These are phyloP conservation scores for Schizopygopsis pylzovi DNA, from an alignment of 2,797 vertebrate species.

Conservation along the genomic window DNA sequence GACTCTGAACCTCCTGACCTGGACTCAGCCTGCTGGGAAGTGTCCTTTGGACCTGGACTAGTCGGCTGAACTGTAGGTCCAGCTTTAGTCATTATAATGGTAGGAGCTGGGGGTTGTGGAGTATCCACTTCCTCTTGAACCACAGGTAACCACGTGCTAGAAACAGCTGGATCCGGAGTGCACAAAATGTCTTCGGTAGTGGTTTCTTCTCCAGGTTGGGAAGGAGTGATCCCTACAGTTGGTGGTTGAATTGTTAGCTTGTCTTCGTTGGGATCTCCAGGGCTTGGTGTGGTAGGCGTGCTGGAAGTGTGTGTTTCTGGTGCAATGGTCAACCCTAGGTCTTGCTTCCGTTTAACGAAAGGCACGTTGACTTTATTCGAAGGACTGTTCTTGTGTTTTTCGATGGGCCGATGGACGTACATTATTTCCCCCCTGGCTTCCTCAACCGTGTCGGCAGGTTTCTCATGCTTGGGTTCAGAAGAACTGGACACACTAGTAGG, in stretches of 20 bases:
- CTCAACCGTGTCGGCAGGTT: conserved; percentile 54
- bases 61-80: conserved; percentile 57
- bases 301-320: conserved; percentile 39
- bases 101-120: conserved; percentile 33
- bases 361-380: conserved; percentile 42
- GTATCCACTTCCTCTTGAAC: conserved; percentile 57
- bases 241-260: conserved; percentile 40
- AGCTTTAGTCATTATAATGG: conserved; percentile 46
- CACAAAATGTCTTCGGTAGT: conserved; percentile 42
- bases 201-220: conserved; percentile 31
- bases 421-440: conserved; percentile 77
- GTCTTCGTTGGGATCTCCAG: conserved; percentile 53
- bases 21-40: conserved; percentile 69
- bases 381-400: conserved; percentile 41
- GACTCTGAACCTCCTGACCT: conserved; percentile 73
- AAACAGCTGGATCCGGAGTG: conserved; percentile 65
- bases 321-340: conserved; percentile 35
- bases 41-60: conserved; percentile 51
- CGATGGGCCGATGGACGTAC: conserved; percentile 66
- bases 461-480: conserved; percentile 39
- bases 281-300: conserved; percentile 54
- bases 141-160: conserved; percentile 69
- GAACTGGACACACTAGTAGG: conserved; percentile 27
- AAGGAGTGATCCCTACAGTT: conserved; percentile 27
- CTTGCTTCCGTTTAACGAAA: conserved; percentile 62